phyloP scores from a whole-genome alignment of 2,888 invertebrate species.

The Orchesella flavescens region DNA sequence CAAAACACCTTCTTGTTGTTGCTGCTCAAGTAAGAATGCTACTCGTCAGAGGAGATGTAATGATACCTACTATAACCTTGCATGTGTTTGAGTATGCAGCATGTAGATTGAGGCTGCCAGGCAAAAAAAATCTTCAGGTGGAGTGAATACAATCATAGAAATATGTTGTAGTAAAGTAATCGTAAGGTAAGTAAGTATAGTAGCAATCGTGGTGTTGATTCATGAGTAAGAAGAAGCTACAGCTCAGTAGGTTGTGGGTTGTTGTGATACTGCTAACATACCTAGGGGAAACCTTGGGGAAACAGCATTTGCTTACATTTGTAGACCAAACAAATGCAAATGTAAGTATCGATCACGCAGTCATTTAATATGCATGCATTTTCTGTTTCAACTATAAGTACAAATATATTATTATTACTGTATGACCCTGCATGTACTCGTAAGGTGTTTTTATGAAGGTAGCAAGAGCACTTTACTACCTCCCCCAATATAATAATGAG shows the following conservation, averaged over 20 bases:
- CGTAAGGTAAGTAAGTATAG: not conserved
- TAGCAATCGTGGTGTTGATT: not conserved
- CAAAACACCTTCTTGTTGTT: conserved; percentile 1
- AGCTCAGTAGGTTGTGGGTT: not conserved
- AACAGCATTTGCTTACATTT: not conserved
- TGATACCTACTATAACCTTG: conserved; percentile 23
- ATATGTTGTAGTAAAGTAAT: conserved; percentile 17
- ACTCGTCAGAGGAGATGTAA: not conserved
- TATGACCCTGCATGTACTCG: too few relatives aligned
- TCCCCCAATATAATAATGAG: too few relatives aligned
- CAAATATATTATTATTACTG: too few relatives aligned
- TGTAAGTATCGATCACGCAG: not conserved
- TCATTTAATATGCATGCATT: not conserved
- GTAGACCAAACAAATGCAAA: not conserved
- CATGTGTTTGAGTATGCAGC: conserved; percentile 13
- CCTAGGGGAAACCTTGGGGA: too few relatives aligned
- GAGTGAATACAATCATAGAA: conserved; percentile 25
- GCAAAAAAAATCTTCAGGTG: conserved; percentile 19
- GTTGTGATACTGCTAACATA: too few relatives aligned
- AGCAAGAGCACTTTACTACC: too few relatives aligned
- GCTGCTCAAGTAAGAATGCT: conserved; percentile 2
- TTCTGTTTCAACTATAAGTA: not conserved
- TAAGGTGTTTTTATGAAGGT: too few relatives aligned
- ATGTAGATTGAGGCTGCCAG: too few relatives aligned
- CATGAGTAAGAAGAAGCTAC: not conserved